These are phyloP conservation scores for Troilus luridus DNA, from an alignment of 2,888 invertebrate species.

Conservation along the genomic window DNA sequence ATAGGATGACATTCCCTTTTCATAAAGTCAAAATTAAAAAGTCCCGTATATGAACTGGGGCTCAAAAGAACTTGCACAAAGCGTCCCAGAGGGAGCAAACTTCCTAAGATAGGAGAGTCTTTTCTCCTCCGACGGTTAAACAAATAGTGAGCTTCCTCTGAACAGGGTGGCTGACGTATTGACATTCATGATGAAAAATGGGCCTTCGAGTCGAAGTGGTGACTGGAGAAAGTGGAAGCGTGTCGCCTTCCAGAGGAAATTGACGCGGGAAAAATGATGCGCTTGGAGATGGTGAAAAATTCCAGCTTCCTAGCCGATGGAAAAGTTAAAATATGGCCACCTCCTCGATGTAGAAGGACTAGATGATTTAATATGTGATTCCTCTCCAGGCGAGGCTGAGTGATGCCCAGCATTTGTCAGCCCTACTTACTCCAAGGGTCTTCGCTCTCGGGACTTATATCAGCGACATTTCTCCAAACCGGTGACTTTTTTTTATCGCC, in stretches of 20 bases:
- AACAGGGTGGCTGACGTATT: slow-evolving; percentile 51
- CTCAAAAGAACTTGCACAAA: slow-evolving; percentile 8
- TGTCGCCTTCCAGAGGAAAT: background rate
- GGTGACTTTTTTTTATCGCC: background rate
- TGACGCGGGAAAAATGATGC: slow-evolving; percentile 52
- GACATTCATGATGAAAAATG: slow-evolving; percentile 58
- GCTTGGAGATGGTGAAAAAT: slow-evolving; percentile 51
- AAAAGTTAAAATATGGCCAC: slow-evolving; percentile 28
- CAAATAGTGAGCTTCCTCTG: slow-evolving; percentile 47
- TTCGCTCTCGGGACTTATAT: background rate
- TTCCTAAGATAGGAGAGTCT: background rate
- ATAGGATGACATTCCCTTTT: background rate
- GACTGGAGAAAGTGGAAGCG: slow-evolving; percentile 8
- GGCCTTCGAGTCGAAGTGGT: background rate
- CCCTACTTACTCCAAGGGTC: background rate
- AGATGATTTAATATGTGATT: slow-evolving; percentile 44
- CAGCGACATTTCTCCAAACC: background rate
- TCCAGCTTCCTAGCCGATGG: background rate
- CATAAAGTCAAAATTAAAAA: slow-evolving; percentile 35
- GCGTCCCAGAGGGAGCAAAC: background rate
- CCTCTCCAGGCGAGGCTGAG: background rate
- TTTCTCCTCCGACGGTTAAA: slow-evolving; percentile 41
- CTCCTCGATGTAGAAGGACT: slow-evolving; percentile 8
- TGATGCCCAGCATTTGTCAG: slow-evolving; percentile 20
- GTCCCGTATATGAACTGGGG: background rate